Percentiles rank a stretch among this genome's conserved stretches.
These are phyloP conservation scores for Agriopis leucophaearia DNA, from an alignment of 2,888 invertebrate genomes.

Conservation along the genomic window DNA sequence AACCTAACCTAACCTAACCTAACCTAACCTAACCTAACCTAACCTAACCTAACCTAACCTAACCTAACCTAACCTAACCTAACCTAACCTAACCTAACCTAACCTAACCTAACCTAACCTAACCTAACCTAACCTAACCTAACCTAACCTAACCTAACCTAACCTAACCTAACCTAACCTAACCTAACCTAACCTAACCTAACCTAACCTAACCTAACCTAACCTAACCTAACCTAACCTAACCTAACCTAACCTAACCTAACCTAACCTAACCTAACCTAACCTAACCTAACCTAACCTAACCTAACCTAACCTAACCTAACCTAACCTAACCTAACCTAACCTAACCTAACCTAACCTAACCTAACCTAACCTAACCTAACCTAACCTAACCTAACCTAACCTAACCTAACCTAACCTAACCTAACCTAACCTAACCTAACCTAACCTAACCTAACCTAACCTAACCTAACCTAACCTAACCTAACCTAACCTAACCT, in stretches of 20 bases:
- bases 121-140: conserved; percentile 45
- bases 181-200: conserved; percentile 52
- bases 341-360: background rate
- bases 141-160: conserved; percentile 30
- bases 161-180: conserved; percentile 51
- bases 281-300: conserved; percentile 2
- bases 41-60: too few species aligned
- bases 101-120: conserved; percentile 32
- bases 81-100: conserved; percentile 13
- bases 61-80: too few species aligned
- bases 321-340: too few species aligned
- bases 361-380: background rate
- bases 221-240: conserved; percentile 4
- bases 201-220: conserved; percentile 32
- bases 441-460: too few species aligned
- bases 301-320: background rate
- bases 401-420: too few species aligned
- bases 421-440: too few species aligned
- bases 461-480: too few species aligned
- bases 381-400: too few species aligned
- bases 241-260: conserved; percentile 11
- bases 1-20: too few species aligned
- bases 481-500: too few species aligned
- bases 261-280: conserved; percentile 2
- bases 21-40: too few species aligned